Conservation (phyloP, 2,797 vertebrate genomes). For the Chloroceryle inda region DNA sequence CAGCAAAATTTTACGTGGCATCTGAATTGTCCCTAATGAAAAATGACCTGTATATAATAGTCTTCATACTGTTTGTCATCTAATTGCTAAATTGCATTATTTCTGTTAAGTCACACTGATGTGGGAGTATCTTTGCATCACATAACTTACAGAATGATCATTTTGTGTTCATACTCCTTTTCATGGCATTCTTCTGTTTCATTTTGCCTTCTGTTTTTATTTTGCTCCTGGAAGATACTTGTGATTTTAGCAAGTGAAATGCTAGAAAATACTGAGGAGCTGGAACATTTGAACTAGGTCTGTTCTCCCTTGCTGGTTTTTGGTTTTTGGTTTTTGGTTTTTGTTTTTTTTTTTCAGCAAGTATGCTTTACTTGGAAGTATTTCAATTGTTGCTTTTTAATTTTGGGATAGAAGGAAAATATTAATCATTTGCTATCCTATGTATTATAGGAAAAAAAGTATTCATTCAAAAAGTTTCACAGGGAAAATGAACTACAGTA, state of each 20-base stretch:
- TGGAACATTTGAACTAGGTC: neutral
- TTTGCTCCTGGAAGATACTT: neutral
- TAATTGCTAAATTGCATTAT: neutral
- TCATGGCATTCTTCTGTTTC: neutral
- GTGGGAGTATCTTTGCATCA: neutral
- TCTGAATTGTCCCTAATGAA: neutral
- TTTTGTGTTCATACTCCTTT: neutral
- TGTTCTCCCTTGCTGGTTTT: neutral
- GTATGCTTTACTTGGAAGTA: neutral
- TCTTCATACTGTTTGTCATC: neutral
- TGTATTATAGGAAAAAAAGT: neutral
- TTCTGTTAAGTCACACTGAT: neutral
- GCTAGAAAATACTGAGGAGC: neutral
- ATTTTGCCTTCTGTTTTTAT: neutral
- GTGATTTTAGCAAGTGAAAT: neutral
- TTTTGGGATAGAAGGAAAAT: neutral
- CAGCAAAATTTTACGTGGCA: neutral
- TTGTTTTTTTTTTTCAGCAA: neutral
- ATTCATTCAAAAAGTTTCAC: neutral
- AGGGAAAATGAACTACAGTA: neutral
- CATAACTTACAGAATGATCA: neutral
- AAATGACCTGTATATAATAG: neutral
- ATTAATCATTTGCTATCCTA: neutral
- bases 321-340: neutral
- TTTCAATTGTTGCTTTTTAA: neutral